Evolutionary conservation across 2,113 vertebrate species (phyloP).

Genomic region (Microtus pennsylvanicus): DNA sequence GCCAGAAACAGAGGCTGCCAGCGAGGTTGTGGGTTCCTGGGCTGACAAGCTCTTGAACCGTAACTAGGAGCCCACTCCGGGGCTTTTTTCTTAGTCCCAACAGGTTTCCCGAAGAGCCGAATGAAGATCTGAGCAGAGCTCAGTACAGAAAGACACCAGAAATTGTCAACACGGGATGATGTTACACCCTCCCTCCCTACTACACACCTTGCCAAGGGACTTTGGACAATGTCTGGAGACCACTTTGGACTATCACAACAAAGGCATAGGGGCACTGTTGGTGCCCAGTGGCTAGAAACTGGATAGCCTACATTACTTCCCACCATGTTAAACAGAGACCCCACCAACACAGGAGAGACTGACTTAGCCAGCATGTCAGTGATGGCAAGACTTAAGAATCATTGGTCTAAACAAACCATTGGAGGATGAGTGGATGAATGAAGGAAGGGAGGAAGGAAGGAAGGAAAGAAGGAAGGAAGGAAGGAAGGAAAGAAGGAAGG

Average conservation of each 20-base stretch:
- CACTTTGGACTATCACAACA: neutral
- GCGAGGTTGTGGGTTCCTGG: neutral
- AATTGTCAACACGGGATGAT: neutral
- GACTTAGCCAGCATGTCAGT: neutral
- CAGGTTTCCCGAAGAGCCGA: neutral
- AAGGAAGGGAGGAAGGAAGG: neutral
- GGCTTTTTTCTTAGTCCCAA: neutral
- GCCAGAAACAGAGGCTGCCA: accelerated
- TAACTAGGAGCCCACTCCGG: neutral
- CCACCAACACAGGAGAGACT: accelerated
- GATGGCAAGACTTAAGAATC: neutral
- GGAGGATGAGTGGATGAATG: neutral
- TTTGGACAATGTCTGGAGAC: neutral
- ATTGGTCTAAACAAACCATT: neutral
- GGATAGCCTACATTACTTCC: neutral
- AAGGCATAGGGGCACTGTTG: neutral
- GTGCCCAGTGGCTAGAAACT: neutral
- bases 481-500: neutral
- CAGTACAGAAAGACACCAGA: neutral
- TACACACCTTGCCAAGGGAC: neutral
- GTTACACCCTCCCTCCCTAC: no score
- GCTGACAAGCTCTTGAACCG: no score
- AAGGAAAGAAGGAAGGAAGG: no score
- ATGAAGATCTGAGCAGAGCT: neutral
- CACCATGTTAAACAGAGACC: neutral